phyloP scores from a whole-genome alignment of 2,113 vertebrate species.

The rabbit (Oryctolagus cuniculus) region mOryCun1.1 NC_091434.1:164192501-164193000 shows the following conservation, averaged over 20 bases:
- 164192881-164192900: slow-evolving; percentile 59
- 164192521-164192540: slow-evolving; percentile 8
- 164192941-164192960: slow-evolving; percentile 67
- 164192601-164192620: slow-evolving; percentile 5
- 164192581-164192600: not conserved
- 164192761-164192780: not conserved
- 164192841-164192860: not conserved
- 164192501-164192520: slow-evolving; percentile 47
- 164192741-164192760: not conserved
- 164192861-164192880: slow-evolving; percentile 59
- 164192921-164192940: slow-evolving; percentile 66
- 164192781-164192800: slow-evolving; percentile 4
- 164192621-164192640: not conserved
- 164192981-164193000: slow-evolving; percentile 68
- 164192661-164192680: not conserved
- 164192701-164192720: not conserved
- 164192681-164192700: not conserved
- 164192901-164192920: slow-evolving; percentile 57
- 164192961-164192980: slow-evolving; percentile 57
- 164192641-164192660: slow-evolving; percentile 19
- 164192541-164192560: slow-evolving; percentile 3
- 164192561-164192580: not conserved
- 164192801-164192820: not conserved
- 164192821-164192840: not conserved
- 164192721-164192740: not conserved